Percentiles rank a stretch among this genome's conserved stretches.
These are phyloP conservation scores for Cybosia mesomella DNA, from an alignment of 2,888 invertebrate genomes.

Conservation along the genomic window DNA sequence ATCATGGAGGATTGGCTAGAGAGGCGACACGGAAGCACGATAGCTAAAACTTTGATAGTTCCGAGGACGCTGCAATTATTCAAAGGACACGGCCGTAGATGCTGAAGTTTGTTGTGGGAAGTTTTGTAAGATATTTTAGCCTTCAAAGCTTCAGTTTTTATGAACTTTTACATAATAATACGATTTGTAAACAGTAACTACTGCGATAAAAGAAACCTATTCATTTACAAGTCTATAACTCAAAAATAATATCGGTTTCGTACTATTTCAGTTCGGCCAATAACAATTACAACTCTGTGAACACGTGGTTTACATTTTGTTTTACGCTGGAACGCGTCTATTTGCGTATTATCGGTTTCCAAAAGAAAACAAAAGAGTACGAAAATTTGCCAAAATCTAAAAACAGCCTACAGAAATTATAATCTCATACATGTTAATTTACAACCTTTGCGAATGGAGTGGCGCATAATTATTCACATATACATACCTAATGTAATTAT, in stretches of 20 bases:
- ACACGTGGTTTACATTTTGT: too few relatives aligned
- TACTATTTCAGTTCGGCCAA: neutral
- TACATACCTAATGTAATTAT: neutral
- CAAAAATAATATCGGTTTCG: neutral
- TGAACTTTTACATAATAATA: neutral
- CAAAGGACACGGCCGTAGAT: neutral
- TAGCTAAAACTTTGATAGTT: neutral
- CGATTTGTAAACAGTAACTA: neutral
- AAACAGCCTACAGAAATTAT: neutral
- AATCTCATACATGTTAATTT: neutral
- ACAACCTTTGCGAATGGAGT: neutral
- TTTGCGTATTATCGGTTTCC: neutral
- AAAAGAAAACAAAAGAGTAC: neutral
- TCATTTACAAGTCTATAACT: neutral
- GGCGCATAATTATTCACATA: constrained; percentile 3
- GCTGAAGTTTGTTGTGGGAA: neutral
- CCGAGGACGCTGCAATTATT: neutral
- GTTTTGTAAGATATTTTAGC: neutral
- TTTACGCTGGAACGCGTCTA: neutral
- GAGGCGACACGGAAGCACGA: too few relatives aligned
- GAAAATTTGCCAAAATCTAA: neutral
- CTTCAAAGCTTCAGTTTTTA: neutral
- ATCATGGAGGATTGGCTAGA: too few relatives aligned
- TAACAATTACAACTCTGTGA: too few relatives aligned
- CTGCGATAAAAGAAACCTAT: neutral